phyloP scores from a whole-genome alignment of 2,888 invertebrate species.

The Stictocephala bisonia region DNA sequence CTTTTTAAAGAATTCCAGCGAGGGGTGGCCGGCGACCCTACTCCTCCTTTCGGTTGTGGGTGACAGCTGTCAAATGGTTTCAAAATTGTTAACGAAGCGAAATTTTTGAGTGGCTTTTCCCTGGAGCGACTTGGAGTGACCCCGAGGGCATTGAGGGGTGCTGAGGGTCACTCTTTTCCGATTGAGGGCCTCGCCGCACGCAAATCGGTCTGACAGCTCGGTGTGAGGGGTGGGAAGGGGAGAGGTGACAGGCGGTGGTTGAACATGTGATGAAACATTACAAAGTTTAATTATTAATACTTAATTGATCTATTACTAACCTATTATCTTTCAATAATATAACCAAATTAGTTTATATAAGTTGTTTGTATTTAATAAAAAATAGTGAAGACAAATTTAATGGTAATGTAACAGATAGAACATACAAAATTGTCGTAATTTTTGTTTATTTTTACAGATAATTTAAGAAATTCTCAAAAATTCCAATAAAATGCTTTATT shows the following conservation, averaged over 20 bases:
- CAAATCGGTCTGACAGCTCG: slow-evolving; percentile 18
- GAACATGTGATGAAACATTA: no score
- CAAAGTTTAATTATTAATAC: no score
- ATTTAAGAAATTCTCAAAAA: no score
- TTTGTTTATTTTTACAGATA: no score
- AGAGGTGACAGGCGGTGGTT: background rate
- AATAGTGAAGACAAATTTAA: no score
- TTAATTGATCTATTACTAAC: no score
- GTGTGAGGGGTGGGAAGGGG: background rate
- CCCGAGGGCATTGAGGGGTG: slow-evolving; percentile 32
- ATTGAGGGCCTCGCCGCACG: slow-evolving; percentile 29
- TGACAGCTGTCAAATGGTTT: slow-evolving; percentile 55
- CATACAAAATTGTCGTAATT: no score
- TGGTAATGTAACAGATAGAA: no score
- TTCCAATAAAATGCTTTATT: no score
- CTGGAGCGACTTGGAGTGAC: slow-evolving; percentile 11
- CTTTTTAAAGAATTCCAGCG: background rate
- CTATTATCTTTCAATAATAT: no score
- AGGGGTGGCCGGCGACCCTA: background rate
- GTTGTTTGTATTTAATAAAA: no score
- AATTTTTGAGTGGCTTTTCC: slow-evolving; percentile 46
- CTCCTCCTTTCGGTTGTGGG: slow-evolving; percentile 26
- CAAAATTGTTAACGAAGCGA: slow-evolving; percentile 53
- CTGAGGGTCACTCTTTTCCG: slow-evolving; percentile 50
- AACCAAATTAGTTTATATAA: no score